Base-by-base conservation (phyloP, 1,140 invertebrate genomes). In the Plutomurus gul region DNA sequence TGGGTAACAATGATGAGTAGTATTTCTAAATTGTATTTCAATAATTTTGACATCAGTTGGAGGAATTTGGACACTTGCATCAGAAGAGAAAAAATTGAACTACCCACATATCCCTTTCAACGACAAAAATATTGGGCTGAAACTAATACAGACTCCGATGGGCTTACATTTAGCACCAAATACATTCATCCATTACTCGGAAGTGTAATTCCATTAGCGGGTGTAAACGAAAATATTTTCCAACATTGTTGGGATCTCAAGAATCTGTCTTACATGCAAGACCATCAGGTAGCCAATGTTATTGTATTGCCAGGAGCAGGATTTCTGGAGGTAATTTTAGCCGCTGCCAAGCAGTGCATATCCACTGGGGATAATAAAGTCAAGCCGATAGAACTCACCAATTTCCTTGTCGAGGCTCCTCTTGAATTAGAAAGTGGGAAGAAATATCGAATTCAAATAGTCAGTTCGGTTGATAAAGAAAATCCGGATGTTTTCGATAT, bases 91-190 rank as follows among this genome's bases (percentile, higher is more conserved):
- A 77, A 78, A 37, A 25, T 78, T 0, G n/a, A 30, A 8, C 60
- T 81, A 2, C 80, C 80, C 1, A 60, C 25, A 20, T 81, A 81
- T 27, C 76, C 75, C 1, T 81, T 77, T n/a, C 71, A 74, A 20
- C n/a, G 76, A 8, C 43, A 81, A 40, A 43, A 65, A 3, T 78
- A 39, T 46, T 81, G 80, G 80, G 65, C 65, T 0, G 46, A 43
- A 33, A 1, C 30, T 7, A 51, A 20, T 20, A 46, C 16, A 4
- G 70, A 39, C 36, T 8, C 37, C 13, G 65, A 40, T 8, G 49
- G 20, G 18, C 10, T 75, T 25, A 30, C 27, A 5, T 36, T 77
- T 8, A 73, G 30, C 16, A 49, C 33, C 1, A 40, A 65, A 4
- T 49, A 60, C 10, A 46, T 76, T 20, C 80, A 81, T 47, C 80